Base-by-base conservation (phyloP, 2,113 vertebrate genomes). In the Actenoides hombroni region DNA sequence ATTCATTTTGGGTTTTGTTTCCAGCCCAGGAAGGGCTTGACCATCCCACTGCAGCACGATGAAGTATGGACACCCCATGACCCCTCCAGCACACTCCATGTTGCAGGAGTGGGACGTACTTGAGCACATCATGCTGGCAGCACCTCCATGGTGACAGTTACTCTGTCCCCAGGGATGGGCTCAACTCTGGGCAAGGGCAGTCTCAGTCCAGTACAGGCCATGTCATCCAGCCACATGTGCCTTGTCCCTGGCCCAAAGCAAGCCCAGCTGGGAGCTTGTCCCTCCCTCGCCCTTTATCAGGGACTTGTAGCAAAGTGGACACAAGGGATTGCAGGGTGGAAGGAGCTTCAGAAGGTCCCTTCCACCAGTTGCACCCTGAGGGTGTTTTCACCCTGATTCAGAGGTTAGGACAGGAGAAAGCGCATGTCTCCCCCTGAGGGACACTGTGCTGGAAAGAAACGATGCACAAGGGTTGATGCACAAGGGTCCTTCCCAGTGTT, bases 151-250 rank as follows among this genome's bases (percentile, higher is more conserved):
- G 24, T 86, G 44, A 60, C 89, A 91, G n/a, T 80, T 60, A 16
- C 3, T 60, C 24, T 16, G 28, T 6, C 82, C 82, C 82, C 82
- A 86, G 4, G 75, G 75, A 5, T 7, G 68, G 8, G 82, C 76
- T 60, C 3, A 75, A 53, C 89, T 86, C 25, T 74, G 33, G 6
- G 11, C 1, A 1, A 86, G 59, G 6, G 13, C 1, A 0, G 60
- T n/a, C 60, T 91, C 89, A 0, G 1, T 31, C 16, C 89, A 0
- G 19, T 2, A 4, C 82, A 91, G 24, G 4, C 29, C 28, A 86
- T 60, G 0, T 74, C 13, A 26, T 51, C 49, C 49, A 51, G 49
- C 49, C 49, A 51, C 12, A 51, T 51, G 49, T 24, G 49, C 49
- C 49, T 25, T 51, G 24, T 51, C 49, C 46, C 46, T 19, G 19